Base-by-base conservation (phyloP, 1,140 invertebrate genomes). In the Centruroides vittatus region DNA sequence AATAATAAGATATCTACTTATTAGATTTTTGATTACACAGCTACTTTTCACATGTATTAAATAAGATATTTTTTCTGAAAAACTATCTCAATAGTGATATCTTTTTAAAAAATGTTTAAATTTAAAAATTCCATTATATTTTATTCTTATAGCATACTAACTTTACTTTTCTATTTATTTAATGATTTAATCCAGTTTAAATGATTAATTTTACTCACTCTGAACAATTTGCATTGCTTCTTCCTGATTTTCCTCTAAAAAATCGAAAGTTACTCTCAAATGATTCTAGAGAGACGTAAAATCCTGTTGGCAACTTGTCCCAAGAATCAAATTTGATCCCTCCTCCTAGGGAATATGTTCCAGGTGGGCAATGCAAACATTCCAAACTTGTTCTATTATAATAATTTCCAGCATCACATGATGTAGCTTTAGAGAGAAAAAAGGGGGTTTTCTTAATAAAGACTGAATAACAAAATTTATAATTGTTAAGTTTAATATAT, bases 311-410 rank as follows among this genome's bases (percentile, higher is more conserved):
- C 1, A 80, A 63, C 5, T 67, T 65, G 11, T 77, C 71, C 78
- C 78, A 81, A 3, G 71, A 69, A 58, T 79, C 78, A 67, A 75
- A 79, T 11, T 74, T 70, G 8, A 77, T 69, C 4, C 78, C 78
- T 35, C 78, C 78, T 1, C 80, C 79, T 9, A 81, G 66, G 9
- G 79, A 80, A 68, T 78, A 81, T 10, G 76, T 76, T 5, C 80
- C 79, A 11, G 74, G 66, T 11, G 72, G 72, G 66, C 80, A 81
- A 5, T 68, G 64, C 41, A 74, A 66, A 67, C 80, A 81, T 50
- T 73, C 69, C 56, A 80, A 70, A 11, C 63, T 65, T 8, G 67
- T 73, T 61, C 67, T 66, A 67, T 73, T 75, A 59, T 79, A 73
- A 67, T 74, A 81, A 52, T 74, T 70, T 1, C 79, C 79, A 53